phyloP scores from a whole-genome alignment of 2,113 vertebrate species.

The Brachypodius melanocephalos region DNA sequence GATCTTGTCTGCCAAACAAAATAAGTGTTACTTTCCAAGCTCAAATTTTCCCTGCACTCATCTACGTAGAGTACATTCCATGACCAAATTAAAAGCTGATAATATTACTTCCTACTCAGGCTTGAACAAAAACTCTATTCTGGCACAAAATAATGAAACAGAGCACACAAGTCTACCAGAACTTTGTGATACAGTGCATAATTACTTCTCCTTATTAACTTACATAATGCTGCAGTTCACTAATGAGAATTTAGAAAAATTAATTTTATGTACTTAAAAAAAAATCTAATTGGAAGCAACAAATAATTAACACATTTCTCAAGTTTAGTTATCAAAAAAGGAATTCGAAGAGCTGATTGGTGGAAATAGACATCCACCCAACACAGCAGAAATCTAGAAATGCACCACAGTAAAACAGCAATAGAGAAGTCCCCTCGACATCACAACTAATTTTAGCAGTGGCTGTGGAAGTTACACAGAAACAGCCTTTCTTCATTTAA shows the following conservation, averaged over 20 bases:
- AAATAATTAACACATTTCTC: not conserved
- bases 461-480: not conserved
- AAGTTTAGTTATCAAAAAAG: not conserved
- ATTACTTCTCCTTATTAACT: slow-evolving; percentile 14
- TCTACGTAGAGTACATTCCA: slow-evolving; percentile 76
- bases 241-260: not conserved
- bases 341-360: not conserved
- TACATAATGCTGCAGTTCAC: not conserved
- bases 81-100: slow-evolving; percentile 82
- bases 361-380: not conserved
- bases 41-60: slow-evolving; percentile 66
- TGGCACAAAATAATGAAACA: slow-evolving; percentile 21
- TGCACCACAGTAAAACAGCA: not conserved
- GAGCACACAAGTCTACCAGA: not conserved
- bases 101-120: slow-evolving; percentile 72
- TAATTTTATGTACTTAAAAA: not conserved
- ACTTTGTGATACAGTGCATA: not conserved
- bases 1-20: slow-evolving; percentile 85
- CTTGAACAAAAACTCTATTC: slow-evolving; percentile 65
- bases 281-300: not conserved
- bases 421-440: not conserved
- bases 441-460: not conserved
- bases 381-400: not conserved
- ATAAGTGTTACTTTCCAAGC: slow-evolving; percentile 74
- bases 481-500: not conserved